These are phyloP conservation scores for Limnothrissa miodon DNA, from an alignment of 2,113 vertebrate species.

Conservation along the genomic window DNA sequence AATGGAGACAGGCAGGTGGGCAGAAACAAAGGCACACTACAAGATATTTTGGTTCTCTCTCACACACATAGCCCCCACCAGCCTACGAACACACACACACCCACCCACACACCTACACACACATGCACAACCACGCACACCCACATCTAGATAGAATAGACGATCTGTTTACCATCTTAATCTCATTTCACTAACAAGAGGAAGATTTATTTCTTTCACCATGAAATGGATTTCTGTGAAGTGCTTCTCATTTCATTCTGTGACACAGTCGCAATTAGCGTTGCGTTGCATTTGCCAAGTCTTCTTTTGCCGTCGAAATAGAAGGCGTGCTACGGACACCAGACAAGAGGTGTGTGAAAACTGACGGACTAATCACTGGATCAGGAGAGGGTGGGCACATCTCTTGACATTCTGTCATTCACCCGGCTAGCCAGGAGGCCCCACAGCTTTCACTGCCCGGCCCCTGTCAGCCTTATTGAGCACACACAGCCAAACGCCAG, in stretches of 20 bases:
- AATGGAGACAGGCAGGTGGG: background rate
- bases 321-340: background rate
- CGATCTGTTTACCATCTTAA: background rate
- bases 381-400: background rate
- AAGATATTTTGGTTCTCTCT: no score
- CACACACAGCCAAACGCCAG: background rate
- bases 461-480: background rate
- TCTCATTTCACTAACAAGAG: background rate
- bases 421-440: background rate
- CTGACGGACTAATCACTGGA: no score
- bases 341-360: background rate
- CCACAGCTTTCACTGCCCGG: background rate
- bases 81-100: slow-evolving; percentile 6
- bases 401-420: background rate
- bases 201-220: background rate
- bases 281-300: background rate
- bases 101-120: slow-evolving; percentile 7
- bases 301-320: background rate
- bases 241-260: slow-evolving; percentile 1
- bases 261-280: background rate
- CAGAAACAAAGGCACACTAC: background rate
- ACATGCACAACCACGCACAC: background rate
- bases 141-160: background rate
- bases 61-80: background rate
- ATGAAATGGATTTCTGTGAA: background rate